Conservation (phyloP, 2,888 invertebrate species). For the Cheiracanthium punctorium region DNA sequence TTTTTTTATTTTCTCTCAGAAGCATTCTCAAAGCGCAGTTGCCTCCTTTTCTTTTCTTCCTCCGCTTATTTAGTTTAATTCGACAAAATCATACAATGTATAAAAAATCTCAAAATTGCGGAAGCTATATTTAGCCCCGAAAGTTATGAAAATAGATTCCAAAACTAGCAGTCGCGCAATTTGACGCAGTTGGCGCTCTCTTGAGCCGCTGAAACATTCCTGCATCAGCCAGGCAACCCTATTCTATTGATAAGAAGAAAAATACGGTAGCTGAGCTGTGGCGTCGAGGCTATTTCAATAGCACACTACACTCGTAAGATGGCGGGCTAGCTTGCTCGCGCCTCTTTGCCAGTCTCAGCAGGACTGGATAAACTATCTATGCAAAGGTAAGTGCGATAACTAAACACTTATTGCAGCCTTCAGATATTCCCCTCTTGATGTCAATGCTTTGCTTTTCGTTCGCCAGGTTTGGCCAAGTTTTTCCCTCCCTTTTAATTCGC, state of each 20-base stretch:
- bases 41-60: too few relatives aligned
- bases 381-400: slow-evolving; percentile 31
- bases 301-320: slow-evolving; percentile 38
- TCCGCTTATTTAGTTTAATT: too few relatives aligned
- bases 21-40: too few relatives aligned
- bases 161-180: not conserved
- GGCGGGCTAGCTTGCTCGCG: slow-evolving; percentile 43
- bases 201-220: not conserved
- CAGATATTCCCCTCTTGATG: not conserved
- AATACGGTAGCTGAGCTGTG: slow-evolving; percentile 34
- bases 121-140: too few relatives aligned
- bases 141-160: not conserved
- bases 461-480: not conserved
- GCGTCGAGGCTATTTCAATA: slow-evolving; percentile 46
- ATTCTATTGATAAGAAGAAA: slow-evolving; percentile 46
- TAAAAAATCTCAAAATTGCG: too few relatives aligned
- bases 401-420: slow-evolving; percentile 1
- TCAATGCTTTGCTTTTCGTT: not conserved
- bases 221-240: slow-evolving; percentile 39
- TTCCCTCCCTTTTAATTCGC: not conserved
- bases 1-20: too few relatives aligned
- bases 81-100: too few relatives aligned
- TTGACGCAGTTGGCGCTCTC: slow-evolving; percentile 17
- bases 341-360: slow-evolving; percentile 2
- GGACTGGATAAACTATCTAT: slow-evolving; percentile 17